These are phyloP conservation scores for Stigmatopora argus DNA, from an alignment of 2,113 vertebrate species.

Conservation along the genomic window DNA sequence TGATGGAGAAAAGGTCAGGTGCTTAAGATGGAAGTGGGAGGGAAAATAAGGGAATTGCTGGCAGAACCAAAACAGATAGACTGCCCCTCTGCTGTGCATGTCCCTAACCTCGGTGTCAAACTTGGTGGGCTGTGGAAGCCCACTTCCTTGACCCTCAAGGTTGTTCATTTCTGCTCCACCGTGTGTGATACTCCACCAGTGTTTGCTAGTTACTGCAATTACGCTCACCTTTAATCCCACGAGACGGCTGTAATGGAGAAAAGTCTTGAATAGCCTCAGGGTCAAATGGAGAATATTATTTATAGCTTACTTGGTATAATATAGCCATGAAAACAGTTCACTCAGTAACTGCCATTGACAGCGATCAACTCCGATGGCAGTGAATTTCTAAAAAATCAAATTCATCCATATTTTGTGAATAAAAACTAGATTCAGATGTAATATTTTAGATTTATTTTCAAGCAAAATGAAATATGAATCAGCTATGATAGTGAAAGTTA, in stretches of 20 bases:
- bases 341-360: too few relatives aligned
- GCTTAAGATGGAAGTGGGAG: slow-evolving; percentile 27
- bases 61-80: slow-evolving; percentile 28
- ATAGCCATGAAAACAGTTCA: too few relatives aligned
- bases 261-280: not conserved
- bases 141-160: slow-evolving; percentile 35
- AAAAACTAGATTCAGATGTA: too few relatives aligned
- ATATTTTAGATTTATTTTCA: too few relatives aligned
- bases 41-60: slow-evolving; percentile 7
- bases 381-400: too few relatives aligned
- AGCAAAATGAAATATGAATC: too few relatives aligned
- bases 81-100: slow-evolving; percentile 21
- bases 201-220: slow-evolving; percentile 13
- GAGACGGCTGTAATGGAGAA: not conserved
- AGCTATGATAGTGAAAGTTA: too few relatives aligned
- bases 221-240: slow-evolving; percentile 6
- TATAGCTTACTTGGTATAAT: too few relatives aligned
- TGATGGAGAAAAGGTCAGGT: slow-evolving; percentile 34
- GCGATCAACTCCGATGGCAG: too few relatives aligned
- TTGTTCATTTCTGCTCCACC: slow-evolving; percentile 3
- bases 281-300: too few relatives aligned
- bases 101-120: slow-evolving; percentile 34
- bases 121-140: slow-evolving; percentile 29
- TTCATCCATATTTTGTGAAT: too few relatives aligned
- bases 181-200: not conserved